Conservation (phyloP, 2,113 vertebrate species). For the Noturus placidus region DNA sequence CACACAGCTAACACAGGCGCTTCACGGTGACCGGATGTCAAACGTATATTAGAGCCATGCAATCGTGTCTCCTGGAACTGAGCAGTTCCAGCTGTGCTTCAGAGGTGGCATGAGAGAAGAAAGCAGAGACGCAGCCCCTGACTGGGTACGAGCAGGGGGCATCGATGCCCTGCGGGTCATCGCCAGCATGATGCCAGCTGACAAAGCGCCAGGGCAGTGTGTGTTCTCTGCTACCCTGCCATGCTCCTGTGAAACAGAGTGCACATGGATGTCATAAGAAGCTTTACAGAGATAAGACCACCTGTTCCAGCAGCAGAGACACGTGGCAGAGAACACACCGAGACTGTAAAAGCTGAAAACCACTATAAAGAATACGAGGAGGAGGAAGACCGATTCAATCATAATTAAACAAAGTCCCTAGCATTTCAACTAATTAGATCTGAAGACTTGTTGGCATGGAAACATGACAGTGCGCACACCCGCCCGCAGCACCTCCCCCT, state of each 20-base stretch:
- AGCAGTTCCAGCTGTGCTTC: constrained; percentile 33
- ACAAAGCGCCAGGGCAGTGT: constrained; percentile 20
- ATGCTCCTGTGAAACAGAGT: not conserved
- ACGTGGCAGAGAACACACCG: not conserved
- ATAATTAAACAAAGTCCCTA: constrained; percentile 54
- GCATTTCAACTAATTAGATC: constrained; percentile 56
- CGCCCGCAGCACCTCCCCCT: not conserved
- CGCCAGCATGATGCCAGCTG: constrained; percentile 28
- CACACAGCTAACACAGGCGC: not conserved
- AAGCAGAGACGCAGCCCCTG: constrained; percentile 14
- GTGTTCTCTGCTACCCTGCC: not conserved
- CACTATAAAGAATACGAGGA: constrained; percentile 7
- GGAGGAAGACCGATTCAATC: constrained; percentile 30
- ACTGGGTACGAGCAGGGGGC: constrained; percentile 32
- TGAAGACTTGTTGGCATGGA: constrained; percentile 58
- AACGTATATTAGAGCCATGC: constrained; percentile 43
- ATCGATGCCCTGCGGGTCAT: constrained; percentile 28
- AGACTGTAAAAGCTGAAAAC: not conserved
- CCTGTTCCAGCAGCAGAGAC: constrained; percentile 33
- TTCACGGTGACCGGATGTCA: constrained; percentile 24
- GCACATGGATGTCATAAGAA: constrained; percentile 8
- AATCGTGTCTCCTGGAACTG: constrained; percentile 45
- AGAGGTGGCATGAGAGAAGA: constrained; percentile 14
- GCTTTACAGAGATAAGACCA: constrained; percentile 29
- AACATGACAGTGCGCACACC: constrained; percentile 49